Base-by-base conservation (phyloP, 2,113 vertebrate species). In the Mixornis gularis region DNA sequence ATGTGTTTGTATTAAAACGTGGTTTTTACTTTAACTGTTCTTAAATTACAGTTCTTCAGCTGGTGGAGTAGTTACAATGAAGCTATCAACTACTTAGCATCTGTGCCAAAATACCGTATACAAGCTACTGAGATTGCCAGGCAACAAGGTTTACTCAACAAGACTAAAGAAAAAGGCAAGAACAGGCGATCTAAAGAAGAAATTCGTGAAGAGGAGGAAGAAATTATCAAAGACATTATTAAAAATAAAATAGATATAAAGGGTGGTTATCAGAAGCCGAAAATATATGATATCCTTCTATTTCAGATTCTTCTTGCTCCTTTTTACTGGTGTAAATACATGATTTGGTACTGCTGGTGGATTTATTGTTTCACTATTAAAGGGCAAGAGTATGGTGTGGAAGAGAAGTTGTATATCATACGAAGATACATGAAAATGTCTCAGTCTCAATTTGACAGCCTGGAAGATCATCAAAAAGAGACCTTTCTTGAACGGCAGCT, bases 201-300 rank as follows among this genome's bases (percentile, higher is more conserved):
- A 98, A 98, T 99, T 34, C 98, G 98, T 26, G 98, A 99, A 43
- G 98, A 99, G 85, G 99, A 99, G 72, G 99, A 99, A 96, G 98
- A 98, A 96, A 98, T 99, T 69, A 99, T 99, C 95, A 98, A 98
- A 22, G 98, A 99, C 95, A 99, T 99, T 90, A 99, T 99, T 94
- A 99, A 99, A 96, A 99, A 98, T 91, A 99, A 99, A 98, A 99
- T 99, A 69, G 99, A 99, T 96, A 99, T 99, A 92, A 99, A 99
- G 92, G 99, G 99, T 1, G 99, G 99, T 89, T 99, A 99, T 96
- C 99, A 99, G 97, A 99, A 99, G 77, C 99, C 99, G 64, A 98
- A 98, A 82, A 93, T 99, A 72, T 98, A 97, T 0, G 99, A 99
- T 96, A 99, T 99, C 87, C 98, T 99, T 63, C 96, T 99, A 21